These are phyloP conservation scores for Polypedilum pembai DNA, from an alignment of 1,140 invertebrate genomes.

Conservation along the genomic window DNA sequence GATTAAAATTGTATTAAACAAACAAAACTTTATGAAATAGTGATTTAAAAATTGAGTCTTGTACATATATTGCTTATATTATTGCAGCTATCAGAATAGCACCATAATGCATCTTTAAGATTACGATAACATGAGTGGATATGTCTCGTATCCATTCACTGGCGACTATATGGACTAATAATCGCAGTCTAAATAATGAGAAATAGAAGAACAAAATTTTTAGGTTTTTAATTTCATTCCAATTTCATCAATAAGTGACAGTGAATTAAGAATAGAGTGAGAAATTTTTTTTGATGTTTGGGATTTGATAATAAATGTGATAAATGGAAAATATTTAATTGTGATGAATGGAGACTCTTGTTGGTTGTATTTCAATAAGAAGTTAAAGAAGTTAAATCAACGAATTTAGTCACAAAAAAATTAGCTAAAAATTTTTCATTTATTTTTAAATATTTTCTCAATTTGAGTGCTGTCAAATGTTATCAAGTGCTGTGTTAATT, in stretches of 20 bases:
- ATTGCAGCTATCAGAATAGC: slow-evolving; percentile 42
- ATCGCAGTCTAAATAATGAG: neutral
- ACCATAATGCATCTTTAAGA: slow-evolving; percentile 43
- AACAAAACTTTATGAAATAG: neutral
- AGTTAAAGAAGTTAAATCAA: neutral
- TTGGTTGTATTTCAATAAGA: neutral
- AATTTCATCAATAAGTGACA: no score
- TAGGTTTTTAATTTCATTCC: no score
- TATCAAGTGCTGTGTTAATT: no score
- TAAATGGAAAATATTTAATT: slow-evolving; percentile 5
- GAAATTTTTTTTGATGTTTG: neutral
- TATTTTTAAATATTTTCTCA: no score
- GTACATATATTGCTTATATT: slow-evolving; percentile 30
- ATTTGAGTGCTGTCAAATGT: no score
- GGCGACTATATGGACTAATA: neutral
- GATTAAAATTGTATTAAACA: neutral
- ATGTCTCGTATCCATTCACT: slow-evolving; percentile 3
- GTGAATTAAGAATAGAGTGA: no score
- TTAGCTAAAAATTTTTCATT: no score
- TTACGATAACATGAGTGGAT: slow-evolving; percentile 10
- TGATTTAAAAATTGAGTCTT: slow-evolving; percentile 31
- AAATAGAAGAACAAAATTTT: no score
- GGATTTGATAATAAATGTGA: slow-evolving; percentile 3
- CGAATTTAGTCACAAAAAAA: neutral
- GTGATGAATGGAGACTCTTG: slow-evolving; percentile 3